Evolutionary conservation across 92 coral and sea anemone genomes (phyloP).

Genomic region (Porites divaricata): DNA sequence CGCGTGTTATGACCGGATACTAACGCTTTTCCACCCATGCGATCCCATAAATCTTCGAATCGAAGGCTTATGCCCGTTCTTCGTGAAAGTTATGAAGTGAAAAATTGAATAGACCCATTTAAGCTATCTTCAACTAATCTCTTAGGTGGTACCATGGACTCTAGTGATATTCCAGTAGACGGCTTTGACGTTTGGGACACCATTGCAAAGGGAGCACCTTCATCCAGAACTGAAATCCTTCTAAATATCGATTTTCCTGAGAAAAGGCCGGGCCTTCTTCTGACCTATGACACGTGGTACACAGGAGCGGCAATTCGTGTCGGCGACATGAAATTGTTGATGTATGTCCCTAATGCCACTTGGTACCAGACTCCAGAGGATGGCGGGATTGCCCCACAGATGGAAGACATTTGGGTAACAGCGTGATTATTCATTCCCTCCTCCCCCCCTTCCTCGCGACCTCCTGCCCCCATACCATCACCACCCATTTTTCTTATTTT

Average conservation of each 20-base stretch:
- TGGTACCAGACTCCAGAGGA: constrained; percentile 54
- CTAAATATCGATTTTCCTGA: constrained; percentile 59
- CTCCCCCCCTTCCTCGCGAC: too few species aligned
- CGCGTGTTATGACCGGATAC: too few species aligned
- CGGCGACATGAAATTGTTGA: constrained; percentile 49
- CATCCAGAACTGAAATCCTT: constrained; percentile 63
- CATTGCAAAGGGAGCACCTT: constrained; percentile 43
- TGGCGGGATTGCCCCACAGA: constrained; percentile 32
- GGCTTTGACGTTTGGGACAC: constrained; percentile 68
- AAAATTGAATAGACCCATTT: too few species aligned
- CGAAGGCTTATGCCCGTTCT: too few species aligned
- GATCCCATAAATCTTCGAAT: too few species aligned
- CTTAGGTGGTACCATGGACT: constrained; percentile 10
- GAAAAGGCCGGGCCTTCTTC: constrained; percentile 16
- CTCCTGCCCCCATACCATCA: too few species aligned
- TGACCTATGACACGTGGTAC: constrained; percentile 38
- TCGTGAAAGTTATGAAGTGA: too few species aligned
- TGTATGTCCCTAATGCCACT: constrained; percentile 35
- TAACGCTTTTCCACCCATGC: too few species aligned
- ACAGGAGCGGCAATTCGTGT: constrained; percentile 38
- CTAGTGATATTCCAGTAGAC: constrained; percentile 42
- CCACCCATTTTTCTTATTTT: too few species aligned
- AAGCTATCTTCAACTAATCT: too few species aligned
- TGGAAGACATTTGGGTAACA: constrained; percentile 42
- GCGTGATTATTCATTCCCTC: not conserved